A percentile compares a stretch with the other conserved stretches of the same genome.
Evolutionary conservation across 1,140 invertebrate species (phyloP).

Genomic region (Cyclina sinensis): DNA sequence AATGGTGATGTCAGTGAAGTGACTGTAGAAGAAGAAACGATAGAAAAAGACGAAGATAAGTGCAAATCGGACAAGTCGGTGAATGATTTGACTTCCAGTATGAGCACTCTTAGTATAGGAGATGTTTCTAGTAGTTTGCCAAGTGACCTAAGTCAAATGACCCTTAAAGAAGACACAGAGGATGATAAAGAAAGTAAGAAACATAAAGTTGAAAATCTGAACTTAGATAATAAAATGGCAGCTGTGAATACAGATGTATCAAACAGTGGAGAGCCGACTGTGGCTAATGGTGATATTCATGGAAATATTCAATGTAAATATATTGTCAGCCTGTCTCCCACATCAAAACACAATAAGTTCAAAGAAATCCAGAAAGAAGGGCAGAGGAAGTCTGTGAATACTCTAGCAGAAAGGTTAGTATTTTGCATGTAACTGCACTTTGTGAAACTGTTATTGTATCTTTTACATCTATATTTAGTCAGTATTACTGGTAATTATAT

Average conservation of each 20-base stretch:
- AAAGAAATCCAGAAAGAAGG: constrained; percentile 81
- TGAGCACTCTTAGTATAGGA: constrained; percentile 54
- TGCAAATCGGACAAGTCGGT: constrained; percentile 28
- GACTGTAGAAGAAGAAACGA: neutral
- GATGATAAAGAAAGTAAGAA: neutral
- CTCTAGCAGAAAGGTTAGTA: constrained; percentile 65
- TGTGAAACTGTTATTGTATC: too few relatives aligned
- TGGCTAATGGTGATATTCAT: constrained; percentile 14
- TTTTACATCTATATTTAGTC: too few relatives aligned
- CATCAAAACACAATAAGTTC: constrained; percentile 64
- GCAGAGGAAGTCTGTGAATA: constrained; percentile 76
- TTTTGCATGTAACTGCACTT: too few relatives aligned
- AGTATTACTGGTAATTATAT: too few relatives aligned
- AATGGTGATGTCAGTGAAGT: neutral
- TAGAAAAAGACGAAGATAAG: neutral
- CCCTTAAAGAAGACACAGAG: constrained; percentile 21
- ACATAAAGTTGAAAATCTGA: neutral
- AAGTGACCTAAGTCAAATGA: constrained; percentile 48
- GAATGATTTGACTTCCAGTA: constrained; percentile 37
- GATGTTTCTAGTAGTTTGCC: constrained; percentile 40
- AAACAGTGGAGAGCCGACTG: neutral
- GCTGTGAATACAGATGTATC: neutral
- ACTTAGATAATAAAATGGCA: neutral
- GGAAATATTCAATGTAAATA: constrained; percentile 15
- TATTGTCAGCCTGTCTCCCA: neutral